phyloP scores from a whole-genome alignment of 2,113 vertebrate species.

The Scolopax mira region DNA sequence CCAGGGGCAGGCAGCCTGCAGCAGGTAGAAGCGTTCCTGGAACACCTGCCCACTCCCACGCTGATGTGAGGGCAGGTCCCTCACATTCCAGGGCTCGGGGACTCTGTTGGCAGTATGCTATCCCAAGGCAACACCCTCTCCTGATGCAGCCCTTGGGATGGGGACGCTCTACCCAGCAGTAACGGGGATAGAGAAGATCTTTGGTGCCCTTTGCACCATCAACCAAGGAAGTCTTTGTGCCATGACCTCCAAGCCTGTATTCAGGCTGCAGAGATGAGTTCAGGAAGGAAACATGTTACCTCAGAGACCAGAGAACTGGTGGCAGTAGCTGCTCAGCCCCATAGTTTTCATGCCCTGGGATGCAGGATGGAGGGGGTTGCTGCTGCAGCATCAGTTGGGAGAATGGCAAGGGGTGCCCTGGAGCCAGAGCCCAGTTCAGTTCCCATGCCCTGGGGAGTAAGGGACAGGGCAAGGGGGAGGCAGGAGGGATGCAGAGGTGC shows the following conservation, averaged over 20 bases:
- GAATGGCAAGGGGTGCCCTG: background rate
- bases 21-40: fast-evolving
- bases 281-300: fast-evolving
- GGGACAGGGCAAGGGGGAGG: background rate
- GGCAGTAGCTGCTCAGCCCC: background rate
- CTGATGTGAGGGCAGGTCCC: background rate
- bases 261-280: background rate
- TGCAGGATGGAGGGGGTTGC: background rate
- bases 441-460: background rate
- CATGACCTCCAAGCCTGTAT: background rate
- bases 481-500: background rate
- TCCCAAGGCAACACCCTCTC: background rate
- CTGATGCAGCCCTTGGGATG: background rate
- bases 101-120: fast-evolving
- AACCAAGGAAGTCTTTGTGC: background rate
- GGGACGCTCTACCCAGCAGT: background rate
- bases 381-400: background rate
- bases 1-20: background rate
- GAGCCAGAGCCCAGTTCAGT: fast-evolving
- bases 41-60: fast-evolving
- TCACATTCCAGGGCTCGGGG: background rate
- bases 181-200: background rate
- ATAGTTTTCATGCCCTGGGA: fast-evolving
- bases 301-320: background rate
- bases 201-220: background rate